A percentile compares a stretch with the other conserved stretches of the same genome.
phyloP scores from a whole-genome alignment of 2,797 vertebrate genomes.

The Tachyglossus aculeatus region DNA sequence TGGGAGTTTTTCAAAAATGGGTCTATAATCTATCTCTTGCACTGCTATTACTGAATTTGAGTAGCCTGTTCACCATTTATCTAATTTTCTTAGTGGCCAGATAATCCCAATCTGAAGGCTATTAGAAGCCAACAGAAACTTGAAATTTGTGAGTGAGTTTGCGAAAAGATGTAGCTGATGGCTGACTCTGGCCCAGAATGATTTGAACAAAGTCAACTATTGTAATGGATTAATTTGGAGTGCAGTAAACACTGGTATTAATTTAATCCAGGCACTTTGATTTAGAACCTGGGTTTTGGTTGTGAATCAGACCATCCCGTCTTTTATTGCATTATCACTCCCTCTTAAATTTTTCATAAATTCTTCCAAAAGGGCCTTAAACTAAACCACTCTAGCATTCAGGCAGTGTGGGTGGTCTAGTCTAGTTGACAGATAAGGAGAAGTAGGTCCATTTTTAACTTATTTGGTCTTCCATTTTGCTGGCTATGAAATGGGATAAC shows the following conservation, averaged over 20 bases:
- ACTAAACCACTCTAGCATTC: neutral
- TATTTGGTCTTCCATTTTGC: neutral
- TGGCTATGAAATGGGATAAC: neutral
- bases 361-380: neutral
- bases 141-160: slow-evolving; percentile 10
- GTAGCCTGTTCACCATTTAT: no score
- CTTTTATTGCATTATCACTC: neutral
- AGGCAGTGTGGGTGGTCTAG: neutral
- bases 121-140: no score
- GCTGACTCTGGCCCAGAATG: neutral
- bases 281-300: neutral
- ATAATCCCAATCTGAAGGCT: no score
- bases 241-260: neutral
- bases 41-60: no score
- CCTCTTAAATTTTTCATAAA: neutral
- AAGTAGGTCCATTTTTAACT: neutral
- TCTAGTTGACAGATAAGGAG: neutral
- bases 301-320: neutral
- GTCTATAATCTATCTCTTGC: no score
- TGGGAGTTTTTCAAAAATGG: slow-evolving; percentile 6
- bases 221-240: neutral
- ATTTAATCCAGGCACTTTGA: neutral
- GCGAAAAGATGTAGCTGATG: slow-evolving; percentile 24
- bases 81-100: no score
- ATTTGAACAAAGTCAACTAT: neutral